phyloP scores from a whole-genome alignment of 1,140 invertebrate genomes.

The Ceratosolen solmsi region DNA sequence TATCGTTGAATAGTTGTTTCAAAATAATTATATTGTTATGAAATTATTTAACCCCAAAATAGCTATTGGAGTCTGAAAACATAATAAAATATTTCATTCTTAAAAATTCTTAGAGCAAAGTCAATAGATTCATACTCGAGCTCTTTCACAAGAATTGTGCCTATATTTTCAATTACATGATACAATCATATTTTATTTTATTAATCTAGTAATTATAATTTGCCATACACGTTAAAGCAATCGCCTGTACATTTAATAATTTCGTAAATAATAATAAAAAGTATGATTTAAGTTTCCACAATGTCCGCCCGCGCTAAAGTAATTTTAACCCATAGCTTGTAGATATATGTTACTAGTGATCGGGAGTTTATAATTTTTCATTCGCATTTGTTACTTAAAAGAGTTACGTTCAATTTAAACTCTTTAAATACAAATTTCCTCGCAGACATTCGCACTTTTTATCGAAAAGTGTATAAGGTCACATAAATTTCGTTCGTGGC shows the following conservation, averaged over 20 bases:
- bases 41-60: no score
- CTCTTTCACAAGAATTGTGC: neutral
- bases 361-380: slow-evolving; percentile 27
- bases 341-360: neutral
- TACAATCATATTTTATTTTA: no score
- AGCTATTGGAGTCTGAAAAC: no score
- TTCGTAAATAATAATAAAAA: slow-evolving; percentile 21
- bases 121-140: no score
- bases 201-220: slow-evolving; percentile 6
- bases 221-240: neutral
- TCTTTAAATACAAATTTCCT: slow-evolving; percentile 47
- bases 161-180: neutral
- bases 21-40: no score
- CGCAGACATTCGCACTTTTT: slow-evolving; percentile 28
- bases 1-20: no score
- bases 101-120: no score
- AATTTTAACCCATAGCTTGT: neutral
- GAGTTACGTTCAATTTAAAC: slow-evolving; percentile 48
- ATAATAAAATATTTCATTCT: no score
- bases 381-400: slow-evolving; percentile 38
- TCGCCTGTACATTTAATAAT: neutral
- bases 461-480: slow-evolving; percentile 14
- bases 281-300: slow-evolving; percentile 21
- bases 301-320: neutral
- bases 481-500: slow-evolving; percentile 40